Base-by-base conservation (phyloP, 2,113 vertebrate genomes). In the Rhinopomastus cyanomelas region DNA sequence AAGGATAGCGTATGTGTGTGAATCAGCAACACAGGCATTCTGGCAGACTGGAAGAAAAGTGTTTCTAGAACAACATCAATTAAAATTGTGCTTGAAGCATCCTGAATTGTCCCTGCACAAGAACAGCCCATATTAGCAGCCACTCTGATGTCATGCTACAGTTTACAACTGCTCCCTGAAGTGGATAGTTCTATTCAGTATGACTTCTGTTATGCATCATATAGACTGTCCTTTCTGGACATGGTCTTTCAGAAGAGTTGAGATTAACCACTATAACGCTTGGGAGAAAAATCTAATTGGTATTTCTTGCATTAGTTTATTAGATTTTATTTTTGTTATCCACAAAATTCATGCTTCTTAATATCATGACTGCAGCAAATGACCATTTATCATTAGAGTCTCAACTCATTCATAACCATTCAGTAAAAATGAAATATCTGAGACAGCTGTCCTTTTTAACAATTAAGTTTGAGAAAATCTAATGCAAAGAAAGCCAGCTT, bases 1-100 rank as follows among this genome's bases (percentile, higher is more conserved):
- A 82, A 55, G 44, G 12, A 61, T 4, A 74, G n/a, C 0, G 0
- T 21, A 25, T 21, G 14, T 60, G 13, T 13, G 12, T 9, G 4
- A 27, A 19, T 8, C 67, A 66, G 48, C 17, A 36, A 65, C 19
- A 84, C 4, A 84, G 4, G 23, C 0, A 79, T 53, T 65, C 27
- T 61, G 44, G 49, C 23, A 87, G 30, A 34, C 34, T 56, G 23
- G 23, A 75, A 53, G 23, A 81, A 37, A 34, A 39, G 15, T 37
- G 69, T 49, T 77, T 53, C 46, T 12, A 55, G 17, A 69, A 27
- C 6, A 69, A 23, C 6, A 79, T 19, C n/a, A 66, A 32, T 1
- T 62, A n/a, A 80, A 91, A 83, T 4, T 49, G 37, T 62, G 39
- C 76, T 73, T 80, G 55, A 79, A 59, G 55, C 16, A 34, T 26